Conservation (phyloP, 2,113 vertebrate species). For the Scatophagus argus region DNA sequence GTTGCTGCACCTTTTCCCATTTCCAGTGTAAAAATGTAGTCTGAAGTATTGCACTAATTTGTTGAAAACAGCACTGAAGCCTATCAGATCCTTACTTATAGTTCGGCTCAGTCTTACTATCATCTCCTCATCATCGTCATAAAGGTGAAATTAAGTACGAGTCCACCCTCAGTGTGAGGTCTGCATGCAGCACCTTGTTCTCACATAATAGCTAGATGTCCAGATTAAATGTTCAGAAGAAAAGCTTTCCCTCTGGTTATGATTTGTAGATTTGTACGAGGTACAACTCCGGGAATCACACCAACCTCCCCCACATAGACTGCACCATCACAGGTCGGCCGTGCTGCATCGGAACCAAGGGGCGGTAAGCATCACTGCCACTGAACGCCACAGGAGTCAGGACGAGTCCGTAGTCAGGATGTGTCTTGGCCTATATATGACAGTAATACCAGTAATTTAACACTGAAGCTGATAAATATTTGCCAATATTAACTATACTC, state of each 20-base stretch:
- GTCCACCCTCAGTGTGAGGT: not conserved
- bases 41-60: not conserved
- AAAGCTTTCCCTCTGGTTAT: not conserved
- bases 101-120: not conserved
- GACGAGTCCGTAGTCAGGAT: no score
- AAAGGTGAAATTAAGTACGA: no score
- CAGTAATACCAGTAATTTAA: not conserved
- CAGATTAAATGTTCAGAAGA: not conserved
- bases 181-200: not conserved
- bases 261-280: slow-evolving; percentile 92
- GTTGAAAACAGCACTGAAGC: not conserved
- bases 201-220: not conserved
- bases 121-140: no score
- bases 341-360: slow-evolving; percentile 98
- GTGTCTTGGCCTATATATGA: no score
- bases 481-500: not conserved
- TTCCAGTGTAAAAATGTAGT: no score
- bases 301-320: slow-evolving; percentile 96
- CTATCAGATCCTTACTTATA: not conserved
- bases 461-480: not conserved
- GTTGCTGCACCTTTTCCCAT: not conserved
- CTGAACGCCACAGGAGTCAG: not conserved
- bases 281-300: slow-evolving; percentile 93
- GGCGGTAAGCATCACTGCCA: slow-evolving; percentile 84
- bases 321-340: slow-evolving; percentile 95